Base-by-base conservation (phyloP, 2,797 vertebrate genomes). In the Acanthurus tractus region DNA sequence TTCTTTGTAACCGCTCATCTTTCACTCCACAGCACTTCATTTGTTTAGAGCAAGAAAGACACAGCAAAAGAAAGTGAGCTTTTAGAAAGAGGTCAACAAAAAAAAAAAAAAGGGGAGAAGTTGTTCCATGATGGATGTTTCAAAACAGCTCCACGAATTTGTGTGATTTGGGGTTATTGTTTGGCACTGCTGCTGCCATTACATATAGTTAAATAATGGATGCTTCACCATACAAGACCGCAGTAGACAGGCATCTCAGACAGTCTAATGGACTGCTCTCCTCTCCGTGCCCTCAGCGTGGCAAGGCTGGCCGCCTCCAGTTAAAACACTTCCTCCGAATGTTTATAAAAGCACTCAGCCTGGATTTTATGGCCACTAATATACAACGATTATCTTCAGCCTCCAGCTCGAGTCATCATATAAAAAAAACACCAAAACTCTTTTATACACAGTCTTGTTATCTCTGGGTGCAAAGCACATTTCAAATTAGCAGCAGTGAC, bases 291-390 rank as follows among this genome's bases (percentile, higher is more conserved):
- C 85, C 86, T 88, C 83, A 71, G 78, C 61, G 5, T 86, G 79
- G 89, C 76, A 74, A 69, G 50, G 81, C 84, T 75, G 82, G 52
- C 91, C 89, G 88, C 82, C 86, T 90, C 80, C 77, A 79, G 80
- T 90, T 93, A 88, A 93, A 92, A 93, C 87, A 91, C 90, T 92
- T 94, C 88, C 90, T 86, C 85, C 44, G 3, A 85, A 83, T 92
- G 91, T 94, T 94, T 92, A 92, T 85, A 83, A 92, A 93, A 90
- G 90, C 91, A 92, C 88, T 93, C 83, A 68, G 87, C 44, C 79
- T 78, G 66, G 74, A 85, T 81, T 91, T 91, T 88, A 92, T 86
- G 86, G 90, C 64, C 86, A 88, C 76, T 88, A 89, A 90, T 90
- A 91, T 82, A 78, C 80, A 74, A 52, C 66, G 64, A 90, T 93